phyloP scores from a whole-genome alignment of 2,888 invertebrate species.

The Synergus gifuensis region DNA sequence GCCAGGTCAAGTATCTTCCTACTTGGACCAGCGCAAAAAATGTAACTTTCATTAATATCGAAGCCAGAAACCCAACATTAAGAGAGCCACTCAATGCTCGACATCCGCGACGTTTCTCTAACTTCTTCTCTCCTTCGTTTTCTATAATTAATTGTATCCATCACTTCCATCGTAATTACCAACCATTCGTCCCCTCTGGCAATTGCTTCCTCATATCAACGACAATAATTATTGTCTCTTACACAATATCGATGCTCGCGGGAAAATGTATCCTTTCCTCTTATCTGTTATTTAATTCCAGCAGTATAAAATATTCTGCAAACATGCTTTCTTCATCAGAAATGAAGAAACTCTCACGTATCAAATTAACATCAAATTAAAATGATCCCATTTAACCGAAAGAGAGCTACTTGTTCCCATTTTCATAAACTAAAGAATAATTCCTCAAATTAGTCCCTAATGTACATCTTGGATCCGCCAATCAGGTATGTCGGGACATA shows the following conservation, averaged over 20 bases:
- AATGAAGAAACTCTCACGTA: not conserved
- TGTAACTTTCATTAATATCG: conserved; percentile 29
- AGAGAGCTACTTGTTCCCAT: not conserved
- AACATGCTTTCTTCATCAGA: not conserved
- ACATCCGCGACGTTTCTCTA: conserved; percentile 18
- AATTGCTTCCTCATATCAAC: conserved; percentile 16
- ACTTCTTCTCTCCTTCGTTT: conserved; percentile 29
- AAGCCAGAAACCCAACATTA: not conserved
- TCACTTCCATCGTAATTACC: conserved; percentile 21
- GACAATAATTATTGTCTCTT: conserved; percentile 18
- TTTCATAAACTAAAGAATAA: not conserved
- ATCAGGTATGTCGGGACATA: not conserved
- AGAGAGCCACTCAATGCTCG: not conserved
- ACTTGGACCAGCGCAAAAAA: not conserved
- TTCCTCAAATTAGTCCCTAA: not conserved
- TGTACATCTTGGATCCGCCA: not conserved
- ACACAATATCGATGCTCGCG: conserved; percentile 5
- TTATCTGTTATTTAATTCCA: too few species aligned
- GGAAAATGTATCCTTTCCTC: not conserved
- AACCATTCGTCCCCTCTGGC: conserved; percentile 15
- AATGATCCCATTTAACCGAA: not conserved
- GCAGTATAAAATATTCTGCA: too few species aligned
- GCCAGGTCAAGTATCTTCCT: conserved; percentile 34
- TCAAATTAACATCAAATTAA: not conserved
- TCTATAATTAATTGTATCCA: conserved; percentile 26